Percentiles rank a stretch among this genome's conserved stretches.
phyloP scores from a whole-genome alignment of 2,797 vertebrate species.

The Echiichthys vipera region DNA sequence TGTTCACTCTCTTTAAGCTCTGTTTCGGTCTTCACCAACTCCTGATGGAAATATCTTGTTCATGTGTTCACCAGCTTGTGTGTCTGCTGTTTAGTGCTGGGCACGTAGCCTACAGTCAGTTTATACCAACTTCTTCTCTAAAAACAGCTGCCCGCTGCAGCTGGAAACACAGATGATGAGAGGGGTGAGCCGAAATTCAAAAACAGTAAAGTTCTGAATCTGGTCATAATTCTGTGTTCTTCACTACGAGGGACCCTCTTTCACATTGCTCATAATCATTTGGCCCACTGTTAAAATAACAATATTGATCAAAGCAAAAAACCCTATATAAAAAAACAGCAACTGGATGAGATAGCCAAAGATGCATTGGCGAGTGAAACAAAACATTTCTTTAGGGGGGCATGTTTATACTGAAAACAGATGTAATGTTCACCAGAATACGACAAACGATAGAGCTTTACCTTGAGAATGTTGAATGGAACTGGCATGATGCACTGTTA shows the following conservation, averaged over 20 bases:
- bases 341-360: background rate
- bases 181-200: background rate
- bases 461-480: background rate
- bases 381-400: background rate
- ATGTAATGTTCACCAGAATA: background rate
- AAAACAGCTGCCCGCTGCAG: background rate
- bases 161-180: background rate
- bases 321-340: background rate
- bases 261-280: background rate
- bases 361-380: background rate
- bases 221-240: background rate
- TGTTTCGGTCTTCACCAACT: too few relatives aligned
- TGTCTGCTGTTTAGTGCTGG: background rate
- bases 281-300: background rate
- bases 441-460: background rate
- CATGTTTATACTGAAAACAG: constrained; percentile 13
- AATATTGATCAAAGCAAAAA: background rate
- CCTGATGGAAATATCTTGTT: too few relatives aligned
- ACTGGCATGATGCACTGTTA: background rate
- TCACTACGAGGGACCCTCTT: background rate
- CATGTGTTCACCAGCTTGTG: background rate
- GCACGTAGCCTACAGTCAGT: background rate
- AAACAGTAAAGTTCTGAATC: background rate
- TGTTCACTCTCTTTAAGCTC: background rate
- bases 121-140: background rate